Percentiles rank a stretch among this genome's conserved stretches.
These are phyloP conservation scores for cattle (Bos taurus) DNA, from an alignment of 2,113 vertebrate species.

Conservation along the genomic window DNA sequence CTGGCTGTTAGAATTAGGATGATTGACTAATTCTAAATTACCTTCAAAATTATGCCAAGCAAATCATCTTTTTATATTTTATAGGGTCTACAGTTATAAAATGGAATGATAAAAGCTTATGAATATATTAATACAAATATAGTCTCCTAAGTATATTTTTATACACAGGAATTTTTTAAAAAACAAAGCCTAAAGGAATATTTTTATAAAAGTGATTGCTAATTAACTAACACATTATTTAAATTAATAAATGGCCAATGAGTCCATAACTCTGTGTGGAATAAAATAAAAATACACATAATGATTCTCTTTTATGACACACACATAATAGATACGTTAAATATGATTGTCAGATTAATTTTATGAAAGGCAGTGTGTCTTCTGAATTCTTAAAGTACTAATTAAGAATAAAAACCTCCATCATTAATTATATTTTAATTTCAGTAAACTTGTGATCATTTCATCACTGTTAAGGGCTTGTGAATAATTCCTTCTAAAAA, in stretches of 20 bases:
- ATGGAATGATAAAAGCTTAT: neutral
- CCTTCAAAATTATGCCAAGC: neutral
- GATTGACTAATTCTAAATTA: neutral
- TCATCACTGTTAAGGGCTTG: neutral
- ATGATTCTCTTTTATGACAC: neutral
- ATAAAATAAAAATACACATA: constrained; percentile 24
- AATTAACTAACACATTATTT: constrained; percentile 37
- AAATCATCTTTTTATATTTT: neutral
- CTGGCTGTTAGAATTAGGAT: neutral
- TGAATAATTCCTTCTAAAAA: neutral
- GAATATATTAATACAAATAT: constrained; percentile 16
- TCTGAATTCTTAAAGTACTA: constrained; percentile 37
- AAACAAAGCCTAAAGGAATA: neutral
- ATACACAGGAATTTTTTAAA: neutral
- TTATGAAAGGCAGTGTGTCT: neutral
- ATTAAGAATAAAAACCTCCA: constrained; percentile 11
- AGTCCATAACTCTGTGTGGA: constrained; percentile 7
- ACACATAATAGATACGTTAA: constrained; percentile 13
- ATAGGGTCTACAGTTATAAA: neutral
- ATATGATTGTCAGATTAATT: constrained; percentile 24
- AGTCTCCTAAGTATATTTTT: neutral
- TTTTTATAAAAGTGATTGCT: neutral
- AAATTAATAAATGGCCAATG: constrained; percentile 32
- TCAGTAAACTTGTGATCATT: neutral
- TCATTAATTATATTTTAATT: constrained; percentile 51